Percentiles rank a stretch among this genome's conserved stretches.
Conservation (phyloP, 2,113 vertebrate species). For the Atherinomorus stipes region DNA sequence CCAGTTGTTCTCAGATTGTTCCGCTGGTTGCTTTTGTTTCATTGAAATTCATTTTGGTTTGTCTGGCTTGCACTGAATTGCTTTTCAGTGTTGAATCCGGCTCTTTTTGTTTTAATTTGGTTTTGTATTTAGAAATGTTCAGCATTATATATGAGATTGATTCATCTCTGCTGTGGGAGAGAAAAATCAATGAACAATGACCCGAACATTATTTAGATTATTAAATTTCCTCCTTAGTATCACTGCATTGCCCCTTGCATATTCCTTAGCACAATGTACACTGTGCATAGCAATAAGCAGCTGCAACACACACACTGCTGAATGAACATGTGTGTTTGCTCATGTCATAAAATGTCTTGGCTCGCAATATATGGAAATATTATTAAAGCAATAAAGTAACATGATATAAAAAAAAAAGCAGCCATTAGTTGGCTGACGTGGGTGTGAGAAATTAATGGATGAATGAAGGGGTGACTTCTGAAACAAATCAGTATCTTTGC, state of each 20-base stretch:
- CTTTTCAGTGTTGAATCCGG: not conserved
- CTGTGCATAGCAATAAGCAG: constrained; percentile 10
- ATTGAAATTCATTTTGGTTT: not conserved
- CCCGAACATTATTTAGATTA: too few relatives aligned
- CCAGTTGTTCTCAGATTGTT: not conserved
- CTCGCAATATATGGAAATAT: constrained; percentile 37
- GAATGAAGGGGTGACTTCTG: too few relatives aligned
- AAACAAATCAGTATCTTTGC: too few relatives aligned
- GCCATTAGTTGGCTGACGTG: not conserved
- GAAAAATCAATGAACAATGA: too few relatives aligned
- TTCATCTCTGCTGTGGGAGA: too few relatives aligned
- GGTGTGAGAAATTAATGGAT: too few relatives aligned
- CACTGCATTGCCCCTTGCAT: too few relatives aligned
- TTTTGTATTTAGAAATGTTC: not conserved
- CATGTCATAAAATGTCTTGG: constrained; percentile 43
- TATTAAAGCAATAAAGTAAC: constrained; percentile 27
- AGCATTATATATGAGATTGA: not conserved
- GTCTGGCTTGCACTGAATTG: not conserved
- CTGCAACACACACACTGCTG: not conserved
- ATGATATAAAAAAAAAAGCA: constrained; percentile 12
- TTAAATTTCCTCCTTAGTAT: too few relatives aligned
- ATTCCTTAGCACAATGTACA: not conserved
- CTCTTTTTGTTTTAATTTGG: not conserved
- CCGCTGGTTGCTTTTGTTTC: constrained; percentile 1
- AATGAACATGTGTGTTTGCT: constrained; percentile 38